Base-by-base conservation (phyloP, 2,113 vertebrate genomes). In the Oriolus oriolus region DNA sequence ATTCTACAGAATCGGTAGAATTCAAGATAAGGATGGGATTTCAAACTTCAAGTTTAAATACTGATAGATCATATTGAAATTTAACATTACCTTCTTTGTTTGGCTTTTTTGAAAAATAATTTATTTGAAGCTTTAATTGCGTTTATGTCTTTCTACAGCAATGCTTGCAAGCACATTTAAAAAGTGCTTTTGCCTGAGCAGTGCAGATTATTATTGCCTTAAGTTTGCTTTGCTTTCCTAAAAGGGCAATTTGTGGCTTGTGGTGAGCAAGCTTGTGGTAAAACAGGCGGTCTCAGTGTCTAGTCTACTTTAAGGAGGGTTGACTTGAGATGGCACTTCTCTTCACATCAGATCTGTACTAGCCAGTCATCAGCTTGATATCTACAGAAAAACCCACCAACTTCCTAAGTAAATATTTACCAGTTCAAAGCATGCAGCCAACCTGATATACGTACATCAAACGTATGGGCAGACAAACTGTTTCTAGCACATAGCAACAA, bases 241-340 rank as follows among this genome's bases (percentile, higher is more conserved):
- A 41, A 87, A 89, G 27, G 44, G 11, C 74, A 81, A 47, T 89
- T 52, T 89, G 87, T 84, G 93, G 87, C 39, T 89, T 91, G 80
- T 39, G 54, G 77, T 39, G 69, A 89, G 30, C 42, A n/a, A 56
- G 27, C 30, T 37, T 70, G 85, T 75, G 87, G 91, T 73, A 66
- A 57, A 80, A 42, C 35, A 90, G 57, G 45, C 2, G n/a, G 76
- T n/a, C 42, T 65, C 0, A 0, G 26, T 2, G 10, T 63, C 81
- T 74, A 57, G 73, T 14, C 39, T 70, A 1, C 59, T 71, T 84
- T 57, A 37, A 54, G 59, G 63, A 89, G 17, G 11, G 28, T 17
- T 90, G 53, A 41, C 49, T 84, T 68, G 57, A 90, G 54, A 70
- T 30, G 37, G 33, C 52, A 53, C 6, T 56, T 71, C 39, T 42